Evolutionary conservation across 1,140 invertebrate species (phyloP).

Genomic region (Lasioglossum albipes): DNA sequence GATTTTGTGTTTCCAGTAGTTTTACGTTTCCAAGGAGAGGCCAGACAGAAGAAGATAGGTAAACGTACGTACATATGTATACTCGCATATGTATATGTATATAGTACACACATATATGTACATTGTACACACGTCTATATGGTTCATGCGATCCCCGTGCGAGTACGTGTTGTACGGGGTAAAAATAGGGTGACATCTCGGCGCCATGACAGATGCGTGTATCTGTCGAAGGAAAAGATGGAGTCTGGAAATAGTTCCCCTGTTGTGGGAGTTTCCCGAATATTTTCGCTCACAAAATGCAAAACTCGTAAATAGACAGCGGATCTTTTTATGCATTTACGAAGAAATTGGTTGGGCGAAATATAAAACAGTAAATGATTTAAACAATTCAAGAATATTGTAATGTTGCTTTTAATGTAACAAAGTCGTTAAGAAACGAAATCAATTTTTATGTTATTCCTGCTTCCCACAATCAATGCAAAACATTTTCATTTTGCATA

Average conservation of each 20-base stretch:
- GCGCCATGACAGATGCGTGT: constrained; percentile 65
- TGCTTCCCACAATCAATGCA: too few relatives aligned
- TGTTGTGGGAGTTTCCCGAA: neutral
- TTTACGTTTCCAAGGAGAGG: constrained; percentile 72
- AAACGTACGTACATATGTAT: constrained; percentile 47
- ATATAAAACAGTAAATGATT: too few relatives aligned
- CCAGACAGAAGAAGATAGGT: constrained; percentile 57
- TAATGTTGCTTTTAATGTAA: too few relatives aligned
- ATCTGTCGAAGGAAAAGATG: constrained; percentile 64
- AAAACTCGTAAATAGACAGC: neutral
- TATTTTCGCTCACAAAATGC: neutral
- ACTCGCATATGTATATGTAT: constrained; percentile 32
- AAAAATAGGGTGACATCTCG: constrained; percentile 61
- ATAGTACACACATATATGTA: constrained; percentile 43
- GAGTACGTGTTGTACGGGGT: constrained; percentile 60
- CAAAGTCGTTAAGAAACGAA: too few relatives aligned
- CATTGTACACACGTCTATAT: constrained; percentile 44
- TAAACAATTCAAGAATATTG: too few relatives aligned
- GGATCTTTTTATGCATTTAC: too few relatives aligned
- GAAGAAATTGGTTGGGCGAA: too few relatives aligned
- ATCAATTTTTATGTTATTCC: too few relatives aligned
- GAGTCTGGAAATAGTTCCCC: constrained; percentile 39
- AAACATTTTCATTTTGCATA: too few relatives aligned
- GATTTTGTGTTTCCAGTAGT: constrained; percentile 75
- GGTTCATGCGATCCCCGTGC: constrained; percentile 38